These are phyloP conservation scores for Oryzias celebensis DNA, from an alignment of 2,113 vertebrate genomes.

Conservation along the genomic window DNA sequence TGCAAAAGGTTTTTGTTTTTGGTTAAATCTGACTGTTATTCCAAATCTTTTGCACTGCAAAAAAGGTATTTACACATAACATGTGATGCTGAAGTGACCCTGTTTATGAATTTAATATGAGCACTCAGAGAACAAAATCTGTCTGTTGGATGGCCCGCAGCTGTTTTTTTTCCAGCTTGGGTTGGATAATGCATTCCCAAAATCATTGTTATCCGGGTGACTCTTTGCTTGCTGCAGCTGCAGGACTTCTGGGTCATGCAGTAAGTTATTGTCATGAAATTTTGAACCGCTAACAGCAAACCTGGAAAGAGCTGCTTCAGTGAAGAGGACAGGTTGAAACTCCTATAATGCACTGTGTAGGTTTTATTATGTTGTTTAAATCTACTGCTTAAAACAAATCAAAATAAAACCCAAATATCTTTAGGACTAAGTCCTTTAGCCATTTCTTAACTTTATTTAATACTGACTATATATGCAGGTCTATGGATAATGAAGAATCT, in stretches of 20 bases:
- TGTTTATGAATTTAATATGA: background rate
- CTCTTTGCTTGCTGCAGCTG: slow-evolving; percentile 6
- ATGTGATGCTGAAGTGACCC: background rate
- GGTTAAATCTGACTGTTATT: background rate
- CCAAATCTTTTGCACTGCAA: background rate
- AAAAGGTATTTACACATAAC: background rate
- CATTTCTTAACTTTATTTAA: no score
- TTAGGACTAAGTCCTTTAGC: no score
- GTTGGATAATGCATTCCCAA: slow-evolving; percentile 8
- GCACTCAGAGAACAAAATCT: background rate
- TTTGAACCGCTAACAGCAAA: no score
- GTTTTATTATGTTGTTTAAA: no score
- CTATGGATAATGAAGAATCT: no score
- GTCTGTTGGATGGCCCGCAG: background rate
- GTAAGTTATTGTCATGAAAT: background rate
- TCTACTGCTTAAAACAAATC: no score
- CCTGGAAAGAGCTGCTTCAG: no score
- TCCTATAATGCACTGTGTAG: no score
- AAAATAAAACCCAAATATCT: no score
- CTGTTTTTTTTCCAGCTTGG: background rate
- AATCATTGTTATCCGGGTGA: slow-evolving; percentile 4
- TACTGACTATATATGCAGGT: no score
- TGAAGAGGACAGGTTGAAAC: no score
- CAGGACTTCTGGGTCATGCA: background rate
- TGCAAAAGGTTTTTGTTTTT: background rate